These are phyloP conservation scores for Cryptomyrus ogoouensis DNA, from an alignment of 2,113 vertebrate genomes.

Conservation along the genomic window DNA sequence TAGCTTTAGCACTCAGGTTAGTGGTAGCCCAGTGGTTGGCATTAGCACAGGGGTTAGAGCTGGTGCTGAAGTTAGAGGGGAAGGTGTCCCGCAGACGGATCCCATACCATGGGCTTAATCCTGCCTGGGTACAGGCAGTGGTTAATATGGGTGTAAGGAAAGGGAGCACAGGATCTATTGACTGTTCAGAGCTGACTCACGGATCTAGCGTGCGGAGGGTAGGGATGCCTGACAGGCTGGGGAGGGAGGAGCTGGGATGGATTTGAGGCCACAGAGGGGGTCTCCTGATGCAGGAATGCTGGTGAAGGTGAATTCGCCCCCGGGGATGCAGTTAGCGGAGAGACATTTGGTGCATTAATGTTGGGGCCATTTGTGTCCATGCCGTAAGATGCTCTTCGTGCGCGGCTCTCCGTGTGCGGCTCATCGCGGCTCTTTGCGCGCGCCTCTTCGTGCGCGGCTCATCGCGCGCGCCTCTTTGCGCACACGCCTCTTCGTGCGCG, in stretches of 20 bases:
- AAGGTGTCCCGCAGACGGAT: background rate
- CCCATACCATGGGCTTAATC: background rate
- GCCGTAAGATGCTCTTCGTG: background rate
- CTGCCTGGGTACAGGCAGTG: background rate
- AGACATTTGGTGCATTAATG: background rate
- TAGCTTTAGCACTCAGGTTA: background rate
- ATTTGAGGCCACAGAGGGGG: background rate
- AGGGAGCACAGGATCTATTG: background rate
- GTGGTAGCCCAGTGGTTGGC: background rate
- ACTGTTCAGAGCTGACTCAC: background rate
- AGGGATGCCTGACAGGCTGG: background rate
- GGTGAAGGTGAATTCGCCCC: background rate
- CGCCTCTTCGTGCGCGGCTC: too few relatives aligned
- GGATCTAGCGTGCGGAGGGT: background rate
- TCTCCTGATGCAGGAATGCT: background rate
- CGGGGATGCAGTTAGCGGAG: background rate
- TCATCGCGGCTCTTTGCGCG: too few relatives aligned
- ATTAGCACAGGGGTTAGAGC: background rate
- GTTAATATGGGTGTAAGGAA: background rate
- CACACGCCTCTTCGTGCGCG: too few relatives aligned
- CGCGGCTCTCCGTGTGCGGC: background rate
- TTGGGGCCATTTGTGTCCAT: background rate
- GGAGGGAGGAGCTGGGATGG: background rate
- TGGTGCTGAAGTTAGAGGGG: background rate
- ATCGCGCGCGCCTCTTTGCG: too few relatives aligned